Conservation (phyloP, 1,140 invertebrate species). For the Mercenaria mercenaria region DNA sequence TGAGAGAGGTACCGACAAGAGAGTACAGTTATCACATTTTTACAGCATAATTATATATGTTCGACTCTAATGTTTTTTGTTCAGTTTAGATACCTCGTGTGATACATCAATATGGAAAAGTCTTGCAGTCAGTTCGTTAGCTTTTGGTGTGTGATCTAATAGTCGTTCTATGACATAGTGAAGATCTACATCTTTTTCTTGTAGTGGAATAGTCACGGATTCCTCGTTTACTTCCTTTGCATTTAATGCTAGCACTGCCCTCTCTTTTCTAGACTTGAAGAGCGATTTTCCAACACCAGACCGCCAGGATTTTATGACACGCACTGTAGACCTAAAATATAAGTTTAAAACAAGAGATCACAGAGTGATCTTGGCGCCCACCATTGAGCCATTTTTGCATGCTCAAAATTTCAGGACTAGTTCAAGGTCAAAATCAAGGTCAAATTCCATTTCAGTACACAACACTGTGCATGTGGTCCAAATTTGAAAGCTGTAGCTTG, state of each 20-base stretch:
- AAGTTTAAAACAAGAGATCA: not conserved
- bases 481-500: too few relatives aligned
- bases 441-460: too few relatives aligned
- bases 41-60: too few relatives aligned
- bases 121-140: conserved; percentile 47
- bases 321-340: conserved; percentile 69
- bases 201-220: conserved; percentile 67
- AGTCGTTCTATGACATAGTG: conserved; percentile 57
- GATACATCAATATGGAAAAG: conserved; percentile 78
- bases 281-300: conserved; percentile 80
- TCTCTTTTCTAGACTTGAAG: conserved; percentile 55
- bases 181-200: conserved; percentile 63
- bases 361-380: too few relatives aligned
- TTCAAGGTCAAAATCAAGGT: too few relatives aligned
- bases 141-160: conserved; percentile 45
- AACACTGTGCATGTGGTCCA: too few relatives aligned
- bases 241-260: conserved; percentile 39
- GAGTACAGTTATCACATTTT: too few relatives aligned
- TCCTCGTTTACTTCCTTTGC: not conserved
- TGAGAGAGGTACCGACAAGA: too few relatives aligned
- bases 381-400: too few relatives aligned
- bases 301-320: conserved; percentile 73
- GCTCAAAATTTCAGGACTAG: too few relatives aligned
- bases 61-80: too few relatives aligned
- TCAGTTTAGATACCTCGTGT: too few relatives aligned